Conservation (phyloP, 2,113 vertebrate genomes). For the Herpetotheres cachinnans region DNA sequence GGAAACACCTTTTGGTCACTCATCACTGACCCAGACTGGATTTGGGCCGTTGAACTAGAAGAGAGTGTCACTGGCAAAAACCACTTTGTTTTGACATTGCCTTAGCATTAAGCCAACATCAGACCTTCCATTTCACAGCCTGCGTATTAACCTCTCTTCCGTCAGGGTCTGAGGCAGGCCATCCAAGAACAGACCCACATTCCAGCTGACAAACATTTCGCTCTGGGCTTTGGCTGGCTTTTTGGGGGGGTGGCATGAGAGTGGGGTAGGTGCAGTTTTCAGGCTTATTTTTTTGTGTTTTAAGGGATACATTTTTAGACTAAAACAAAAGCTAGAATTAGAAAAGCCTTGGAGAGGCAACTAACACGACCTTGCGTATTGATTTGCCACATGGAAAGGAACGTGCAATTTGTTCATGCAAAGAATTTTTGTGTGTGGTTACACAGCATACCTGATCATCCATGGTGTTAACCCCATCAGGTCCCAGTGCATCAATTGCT, state of each 20-base stretch:
- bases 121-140: not conserved
- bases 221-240: not conserved
- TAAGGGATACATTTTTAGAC: not conserved
- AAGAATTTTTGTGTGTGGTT: not conserved
- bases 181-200: not conserved
- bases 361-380: fast-evolving
- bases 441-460: slow-evolving; percentile 88
- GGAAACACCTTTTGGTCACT: not conserved
- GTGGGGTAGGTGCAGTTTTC: no score
- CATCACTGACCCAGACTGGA: not conserved
- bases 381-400: not conserved
- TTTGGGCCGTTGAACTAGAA: not conserved
- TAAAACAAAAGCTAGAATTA: not conserved
- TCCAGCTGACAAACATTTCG: not conserved
- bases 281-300: not conserved
- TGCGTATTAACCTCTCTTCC: not conserved
- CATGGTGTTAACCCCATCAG: slow-evolving; percentile 94
- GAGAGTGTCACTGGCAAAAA: not conserved
- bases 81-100: not conserved
- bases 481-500: slow-evolving; percentile 88
- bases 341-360: not conserved
- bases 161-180: not conserved
- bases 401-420: fast-evolving
- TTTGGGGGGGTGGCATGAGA: not conserved
- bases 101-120: not conserved